Base-by-base conservation (phyloP, 2,113 vertebrate species). In the Origma solitaria region DNA sequence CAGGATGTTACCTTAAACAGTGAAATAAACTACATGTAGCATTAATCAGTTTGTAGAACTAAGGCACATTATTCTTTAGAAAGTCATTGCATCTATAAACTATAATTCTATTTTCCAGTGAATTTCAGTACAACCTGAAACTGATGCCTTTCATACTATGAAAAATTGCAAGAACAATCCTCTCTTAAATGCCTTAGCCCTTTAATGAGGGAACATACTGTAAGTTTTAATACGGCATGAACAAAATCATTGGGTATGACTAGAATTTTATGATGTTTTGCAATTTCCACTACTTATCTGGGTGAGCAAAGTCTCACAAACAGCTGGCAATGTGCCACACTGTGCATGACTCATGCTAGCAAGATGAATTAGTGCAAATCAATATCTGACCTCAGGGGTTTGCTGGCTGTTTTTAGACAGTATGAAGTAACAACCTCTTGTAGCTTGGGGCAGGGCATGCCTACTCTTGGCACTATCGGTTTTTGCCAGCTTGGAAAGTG, bases 401-500 rank as follows among this genome's bases (percentile, higher is more conserved):
- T 57, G 40, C 27, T 61, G 42, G 38, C 35, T 92, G 24, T 28
- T 89, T 90, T 65, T 58, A 80, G 71, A 47, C 24, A 69, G 38
- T 8, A 40, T 73, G 79, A 69, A 82, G 82, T 69, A 94, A 89
- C 54, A 83, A 70, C 5, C 30, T 58, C 61, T 38, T 73, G 35
- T 28, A 70, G 62, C 92, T 81, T 70, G 35, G 38, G 87, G 94
- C 75, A 83, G 35, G 90, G 69, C 82, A 90, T 78, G 85, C n/a
- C 85, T 77, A 58, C 20, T 92, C 93, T 72, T 37, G 68, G 37
- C 57, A 62, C 35, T 80, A 87, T 87, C 58, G 70, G 19, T n/a
- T 94, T 80, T 85, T 94, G 84, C 87, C 93, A 96, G 75, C 79
- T 88, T 78, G 58, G 38, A 86, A 88, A 82, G 61, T 51, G 71